phyloP scores from a whole-genome alignment of 2,888 invertebrate genomes.

The Acanthococcus lagerstroemiae region DNA sequence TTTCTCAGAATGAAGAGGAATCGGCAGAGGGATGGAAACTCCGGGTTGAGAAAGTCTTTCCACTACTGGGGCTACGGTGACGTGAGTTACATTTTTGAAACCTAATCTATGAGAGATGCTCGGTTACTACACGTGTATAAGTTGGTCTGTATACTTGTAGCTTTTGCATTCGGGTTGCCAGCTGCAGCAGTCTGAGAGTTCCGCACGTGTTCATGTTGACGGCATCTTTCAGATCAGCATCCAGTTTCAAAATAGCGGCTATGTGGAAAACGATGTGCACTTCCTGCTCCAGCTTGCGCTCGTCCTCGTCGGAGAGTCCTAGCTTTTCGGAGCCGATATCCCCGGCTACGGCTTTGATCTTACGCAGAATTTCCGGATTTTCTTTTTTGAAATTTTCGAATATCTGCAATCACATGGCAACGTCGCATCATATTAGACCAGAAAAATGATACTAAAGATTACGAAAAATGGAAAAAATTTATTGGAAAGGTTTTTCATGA shows the following conservation, averaged over 20 bases:
- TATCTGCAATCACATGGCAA: too few relatives aligned
- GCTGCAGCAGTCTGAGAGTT: constrained; percentile 64
- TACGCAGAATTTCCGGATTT: constrained; percentile 60
- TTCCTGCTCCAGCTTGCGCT: constrained; percentile 53
- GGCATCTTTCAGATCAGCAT: constrained; percentile 78
- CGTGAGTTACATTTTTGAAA: too few relatives aligned
- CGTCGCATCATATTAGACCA: too few relatives aligned
- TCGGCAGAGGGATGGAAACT: too few relatives aligned
- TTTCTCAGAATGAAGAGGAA: too few relatives aligned
- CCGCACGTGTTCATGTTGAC: constrained; percentile 84
- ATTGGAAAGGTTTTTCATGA: too few relatives aligned
- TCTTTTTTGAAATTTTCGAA: constrained; percentile 48
- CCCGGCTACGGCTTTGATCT: constrained; percentile 63
- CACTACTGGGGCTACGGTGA: too few relatives aligned
- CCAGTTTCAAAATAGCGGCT: constrained; percentile 85
- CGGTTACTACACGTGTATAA: too few relatives aligned
- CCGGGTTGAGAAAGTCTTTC: background rate
- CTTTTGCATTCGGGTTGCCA: constrained; percentile 67
- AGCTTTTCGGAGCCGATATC: constrained; percentile 57
- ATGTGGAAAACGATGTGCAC: constrained; percentile 81
- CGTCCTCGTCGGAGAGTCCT: constrained; percentile 53
- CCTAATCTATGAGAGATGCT: too few relatives aligned
- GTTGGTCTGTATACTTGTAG: constrained; percentile 52
- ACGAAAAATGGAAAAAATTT: too few relatives aligned
- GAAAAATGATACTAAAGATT: too few relatives aligned